phyloP scores from a whole-genome alignment of 2,888 invertebrate species.

The Nematopogon swammerdamellus region DNA sequence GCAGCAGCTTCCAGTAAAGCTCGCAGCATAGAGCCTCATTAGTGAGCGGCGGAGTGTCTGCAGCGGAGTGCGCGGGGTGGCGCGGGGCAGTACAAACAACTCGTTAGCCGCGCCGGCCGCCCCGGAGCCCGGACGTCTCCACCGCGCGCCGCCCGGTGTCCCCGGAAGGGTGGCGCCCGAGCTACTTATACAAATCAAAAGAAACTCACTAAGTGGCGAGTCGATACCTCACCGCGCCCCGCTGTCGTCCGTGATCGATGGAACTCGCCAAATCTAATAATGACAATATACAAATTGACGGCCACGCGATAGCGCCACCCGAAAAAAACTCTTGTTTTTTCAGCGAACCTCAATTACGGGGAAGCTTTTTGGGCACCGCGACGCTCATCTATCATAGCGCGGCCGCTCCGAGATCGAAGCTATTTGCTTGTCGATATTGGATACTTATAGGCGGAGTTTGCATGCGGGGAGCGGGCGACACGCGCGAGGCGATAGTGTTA shows the following conservation, averaged over 20 bases:
- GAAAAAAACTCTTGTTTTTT: neutral
- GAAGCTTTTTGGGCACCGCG: constrained; percentile 39
- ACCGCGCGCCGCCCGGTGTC: neutral
- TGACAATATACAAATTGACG: constrained; percentile 58
- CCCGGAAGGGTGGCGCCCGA: constrained; percentile 48
- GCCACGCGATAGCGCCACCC: constrained; percentile 18
- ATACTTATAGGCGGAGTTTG: neutral
- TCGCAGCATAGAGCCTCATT: neutral
- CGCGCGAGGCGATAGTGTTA: too few species aligned
- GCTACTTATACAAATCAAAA: constrained; percentile 28
- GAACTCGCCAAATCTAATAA: constrained; percentile 49
- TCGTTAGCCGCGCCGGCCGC: constrained; percentile 40
- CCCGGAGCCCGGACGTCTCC: constrained; percentile 8
- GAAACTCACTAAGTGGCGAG: constrained; percentile 57
- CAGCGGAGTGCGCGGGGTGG: neutral
- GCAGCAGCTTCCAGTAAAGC: neutral
- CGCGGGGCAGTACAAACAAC: constrained; percentile 48
- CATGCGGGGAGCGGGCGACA: constrained; percentile 21
- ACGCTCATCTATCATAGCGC: constrained; percentile 46
- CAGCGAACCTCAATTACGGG: constrained; percentile 34
- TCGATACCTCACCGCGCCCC: constrained; percentile 34
- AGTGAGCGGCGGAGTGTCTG: neutral
- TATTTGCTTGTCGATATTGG: neutral
- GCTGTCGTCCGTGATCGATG: constrained; percentile 51
- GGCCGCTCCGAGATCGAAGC: constrained; percentile 14